Base-by-base conservation (phyloP, 2,113 vertebrate species). In the Tiliqua scincoides region DNA sequence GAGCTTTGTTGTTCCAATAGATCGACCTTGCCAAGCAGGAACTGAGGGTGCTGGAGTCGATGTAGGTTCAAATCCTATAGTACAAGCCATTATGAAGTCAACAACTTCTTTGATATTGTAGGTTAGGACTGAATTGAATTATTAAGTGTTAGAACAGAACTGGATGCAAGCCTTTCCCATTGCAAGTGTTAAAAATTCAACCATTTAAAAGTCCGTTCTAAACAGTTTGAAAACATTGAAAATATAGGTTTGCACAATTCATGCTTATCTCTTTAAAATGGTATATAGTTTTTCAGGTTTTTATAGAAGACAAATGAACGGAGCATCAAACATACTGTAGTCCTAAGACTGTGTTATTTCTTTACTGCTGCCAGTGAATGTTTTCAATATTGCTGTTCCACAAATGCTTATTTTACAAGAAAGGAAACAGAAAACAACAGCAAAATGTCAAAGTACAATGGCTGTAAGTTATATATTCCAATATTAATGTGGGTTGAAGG, bases 21-120 rank as follows among this genome's bases (percentile, higher is more conserved):
- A 99, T 84, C 99, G 98, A 67, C 99, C 99, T 95, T 99, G 99
- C 99, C 99, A 99, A 0, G 98, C 99, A 40, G 99, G 99, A 82
- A 98, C 98, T 0, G 98, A 98, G 84, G 98, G 98, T 52, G 97
- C 96, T 88, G 98, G 98, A 94, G 97, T 97, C 62, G 98, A 95
- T 0, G 98, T 90, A 89, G 98, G 96, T 89, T 99, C 98, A 85
- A 99, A 99, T 88, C 98, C 99, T 99, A 94, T 78, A 95, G 92
- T 1, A 90, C 32, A 83, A 93, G 87, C 1, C 7, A 37, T 62
- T 65, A 86, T 87, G 4, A 82, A 85, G 6, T 65, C 71, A 57
- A 59, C 70, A 57, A 32, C 75, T 72, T 81, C 27, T 83, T 78
- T 3, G 18, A 9, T 54, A 9, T 7, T 76, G 21, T 30, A 21